A percentile compares a stretch with the other conserved stretches of the same genome.
Evolutionary conservation across 64 coral and sea anemone genomes (phyloP).

Genomic region (Stichodactyla helianthus): DNA sequence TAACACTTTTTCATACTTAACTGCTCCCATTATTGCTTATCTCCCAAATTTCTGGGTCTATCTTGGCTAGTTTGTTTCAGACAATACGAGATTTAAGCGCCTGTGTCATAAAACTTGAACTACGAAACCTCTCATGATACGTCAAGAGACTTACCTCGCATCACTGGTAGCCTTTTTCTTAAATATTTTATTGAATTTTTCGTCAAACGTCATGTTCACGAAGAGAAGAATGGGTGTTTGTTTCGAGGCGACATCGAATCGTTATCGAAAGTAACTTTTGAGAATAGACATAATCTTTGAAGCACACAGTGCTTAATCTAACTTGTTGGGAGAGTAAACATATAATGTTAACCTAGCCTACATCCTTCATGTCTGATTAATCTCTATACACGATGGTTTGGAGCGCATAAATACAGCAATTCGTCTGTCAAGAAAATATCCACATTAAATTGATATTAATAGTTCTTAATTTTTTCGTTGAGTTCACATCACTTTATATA

Average conservation of each 20-base stretch:
- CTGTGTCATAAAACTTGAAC: constrained; percentile 30
- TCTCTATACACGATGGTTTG: constrained; percentile 15
- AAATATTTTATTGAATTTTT: constrained; percentile 19
- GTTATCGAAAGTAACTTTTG: constrained; percentile 16
- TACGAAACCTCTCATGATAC: background rate
- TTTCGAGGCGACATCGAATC: background rate
- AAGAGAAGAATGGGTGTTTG: constrained; percentile 13
- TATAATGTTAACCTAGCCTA: constrained; percentile 26
- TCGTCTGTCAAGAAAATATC: constrained; percentile 11
- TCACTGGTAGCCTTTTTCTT: background rate
- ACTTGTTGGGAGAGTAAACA: constrained; percentile 32
- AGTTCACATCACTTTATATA: constrained; percentile 30
- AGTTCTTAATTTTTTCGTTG: constrained; percentile 57
- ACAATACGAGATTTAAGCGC: constrained; percentile 27
- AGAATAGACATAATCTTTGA: constrained; percentile 29
- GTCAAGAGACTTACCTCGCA: background rate
- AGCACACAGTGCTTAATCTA: constrained; percentile 23
- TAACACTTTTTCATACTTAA: constrained; percentile 13
- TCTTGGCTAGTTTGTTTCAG: constrained; percentile 17
- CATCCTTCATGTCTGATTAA: constrained; percentile 19
- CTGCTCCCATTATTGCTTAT: constrained; percentile 31
- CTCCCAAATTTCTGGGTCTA: background rate
- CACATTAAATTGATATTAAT: constrained; percentile 25
- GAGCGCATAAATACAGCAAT: constrained; percentile 28
- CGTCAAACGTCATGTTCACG: constrained; percentile 16